phyloP scores from a whole-genome alignment of 2,797 vertebrate species.

The Phoeniculus purpureus region DNA sequence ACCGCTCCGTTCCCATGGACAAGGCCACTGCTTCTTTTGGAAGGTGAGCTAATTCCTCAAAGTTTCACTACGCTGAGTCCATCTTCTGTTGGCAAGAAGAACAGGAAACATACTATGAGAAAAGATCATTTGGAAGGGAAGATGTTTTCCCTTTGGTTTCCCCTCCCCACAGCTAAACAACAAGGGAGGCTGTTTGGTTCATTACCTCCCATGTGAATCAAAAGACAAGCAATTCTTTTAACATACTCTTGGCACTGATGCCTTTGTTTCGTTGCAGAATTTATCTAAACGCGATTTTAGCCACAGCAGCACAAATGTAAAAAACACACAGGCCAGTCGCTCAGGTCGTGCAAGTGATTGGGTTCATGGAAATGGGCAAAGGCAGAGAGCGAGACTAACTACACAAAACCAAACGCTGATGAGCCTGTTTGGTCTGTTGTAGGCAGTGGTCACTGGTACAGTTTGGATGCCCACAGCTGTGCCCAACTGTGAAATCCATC shows the following conservation, averaged over 20 bases:
- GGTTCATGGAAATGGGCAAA: background rate
- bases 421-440: background rate
- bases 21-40: background rate
- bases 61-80: background rate
- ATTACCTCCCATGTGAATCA: slow-evolving; percentile 58
- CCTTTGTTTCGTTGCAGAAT: slow-evolving; percentile 8
- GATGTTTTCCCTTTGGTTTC: background rate
- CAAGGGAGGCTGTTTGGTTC: slow-evolving; percentile 28
- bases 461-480: background rate
- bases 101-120: background rate
- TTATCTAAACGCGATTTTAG: background rate
- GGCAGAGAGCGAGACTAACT: background rate
- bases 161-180: background rate
- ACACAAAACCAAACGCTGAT: background rate
- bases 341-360: background rate
- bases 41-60: background rate
- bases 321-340: background rate
- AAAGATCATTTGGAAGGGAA: slow-evolving; percentile 5
- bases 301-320: background rate
- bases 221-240: slow-evolving; percentile 51
- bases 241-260: slow-evolving; percentile 11
- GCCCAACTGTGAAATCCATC: background rate
- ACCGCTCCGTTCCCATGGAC: background rate
- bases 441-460: background rate
- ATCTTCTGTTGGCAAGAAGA: background rate